Conservation (phyloP, 2,113 vertebrate genomes). For the Rhinolophus ferrumequinum region DNA sequence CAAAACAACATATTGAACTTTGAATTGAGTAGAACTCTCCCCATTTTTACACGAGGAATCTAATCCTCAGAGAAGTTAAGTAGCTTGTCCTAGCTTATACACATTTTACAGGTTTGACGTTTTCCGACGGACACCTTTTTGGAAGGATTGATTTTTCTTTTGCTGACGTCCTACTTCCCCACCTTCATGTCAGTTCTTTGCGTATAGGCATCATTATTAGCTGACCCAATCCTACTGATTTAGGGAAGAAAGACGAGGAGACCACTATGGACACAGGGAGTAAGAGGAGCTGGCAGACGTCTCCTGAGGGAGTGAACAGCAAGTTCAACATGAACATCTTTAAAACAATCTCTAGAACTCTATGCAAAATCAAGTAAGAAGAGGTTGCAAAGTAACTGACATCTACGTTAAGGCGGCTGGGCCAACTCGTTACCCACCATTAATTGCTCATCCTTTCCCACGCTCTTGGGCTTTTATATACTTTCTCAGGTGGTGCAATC, state of each 20-base stretch:
- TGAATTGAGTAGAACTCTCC: neutral
- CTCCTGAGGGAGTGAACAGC: neutral
- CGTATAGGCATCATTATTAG: neutral
- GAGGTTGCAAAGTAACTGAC: neutral
- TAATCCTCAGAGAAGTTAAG: neutral
- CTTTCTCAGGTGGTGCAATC: conserved; percentile 64
- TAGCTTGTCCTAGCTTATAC: neutral
- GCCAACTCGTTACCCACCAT: neutral
- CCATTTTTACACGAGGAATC: neutral
- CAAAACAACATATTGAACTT: neutral
- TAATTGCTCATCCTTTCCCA: conserved; percentile 52
- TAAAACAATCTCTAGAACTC: neutral
- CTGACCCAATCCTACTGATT: neutral
- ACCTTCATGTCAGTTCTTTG: neutral
- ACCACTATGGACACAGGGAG: neutral
- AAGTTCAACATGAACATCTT: neutral
- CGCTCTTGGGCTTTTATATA: neutral
- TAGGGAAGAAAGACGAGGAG: neutral
- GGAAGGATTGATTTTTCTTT: neutral
- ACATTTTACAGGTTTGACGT: neutral
- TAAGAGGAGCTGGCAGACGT: neutral
- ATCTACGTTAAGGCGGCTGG: neutral
- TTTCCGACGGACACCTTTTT: neutral
- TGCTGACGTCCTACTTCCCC: neutral
- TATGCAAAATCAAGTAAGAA: conserved; percentile 3